Evolutionary conservation across 2,113 vertebrate species (phyloP).

Genomic region (Bos taurus): DNA sequence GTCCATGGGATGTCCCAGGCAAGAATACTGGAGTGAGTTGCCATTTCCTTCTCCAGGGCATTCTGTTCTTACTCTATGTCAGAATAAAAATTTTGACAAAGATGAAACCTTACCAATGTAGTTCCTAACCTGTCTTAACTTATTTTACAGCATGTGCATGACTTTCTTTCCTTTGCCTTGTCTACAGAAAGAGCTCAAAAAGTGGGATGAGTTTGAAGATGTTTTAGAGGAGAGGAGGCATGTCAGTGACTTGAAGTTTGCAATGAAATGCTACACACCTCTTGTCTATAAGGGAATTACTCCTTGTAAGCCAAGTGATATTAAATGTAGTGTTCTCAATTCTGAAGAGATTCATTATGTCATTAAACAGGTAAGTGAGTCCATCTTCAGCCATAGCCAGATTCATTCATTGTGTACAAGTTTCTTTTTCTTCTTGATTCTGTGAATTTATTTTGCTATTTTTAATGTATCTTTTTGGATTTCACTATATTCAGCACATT

Average conservation of each 20-base stretch:
- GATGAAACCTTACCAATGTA: not conserved
- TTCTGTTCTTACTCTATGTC: not conserved
- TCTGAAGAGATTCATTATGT: slow-evolving; percentile 90
- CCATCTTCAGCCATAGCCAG: not conserved
- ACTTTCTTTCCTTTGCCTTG: slow-evolving; percentile 54
- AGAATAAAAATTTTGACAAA: not conserved
- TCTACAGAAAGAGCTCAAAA: slow-evolving; percentile 89
- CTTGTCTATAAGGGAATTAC: slow-evolving; percentile 88
- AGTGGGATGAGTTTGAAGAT: slow-evolving; percentile 96
- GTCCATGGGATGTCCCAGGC: not conserved
- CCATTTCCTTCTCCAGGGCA: not conserved
- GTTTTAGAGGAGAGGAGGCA: slow-evolving; percentile 91
- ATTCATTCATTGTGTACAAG: not conserved
- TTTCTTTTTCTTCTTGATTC: not conserved
- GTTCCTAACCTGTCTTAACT: not conserved
- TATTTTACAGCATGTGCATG: not conserved
- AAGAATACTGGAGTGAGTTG: not conserved
- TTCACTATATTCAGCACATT: not conserved
- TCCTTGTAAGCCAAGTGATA: slow-evolving; percentile 84
- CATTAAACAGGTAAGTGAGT: slow-evolving; percentile 87
- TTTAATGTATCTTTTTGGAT: not conserved
- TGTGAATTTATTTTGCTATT: not conserved
- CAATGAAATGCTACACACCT: slow-evolving; percentile 91
- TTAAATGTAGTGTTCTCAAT: slow-evolving; percentile 88
- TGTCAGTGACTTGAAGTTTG: slow-evolving; percentile 94